Base-by-base conservation (phyloP, 2,888 invertebrate genomes). In the Lycaena phlaeas region DNA sequence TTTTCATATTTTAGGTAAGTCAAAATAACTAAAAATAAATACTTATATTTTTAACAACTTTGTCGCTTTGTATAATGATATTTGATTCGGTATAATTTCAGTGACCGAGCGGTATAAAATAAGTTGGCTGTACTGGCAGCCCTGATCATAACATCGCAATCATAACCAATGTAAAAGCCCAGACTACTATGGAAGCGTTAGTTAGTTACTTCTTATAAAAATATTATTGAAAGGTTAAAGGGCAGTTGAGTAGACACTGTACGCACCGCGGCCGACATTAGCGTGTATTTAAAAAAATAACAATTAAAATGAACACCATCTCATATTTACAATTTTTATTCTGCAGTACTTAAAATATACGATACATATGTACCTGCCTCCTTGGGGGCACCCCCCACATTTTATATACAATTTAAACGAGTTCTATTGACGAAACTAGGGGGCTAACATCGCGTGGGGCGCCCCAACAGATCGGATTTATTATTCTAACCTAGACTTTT, bases 261-360 rank as follows among this genome's bases (percentile, higher is more conserved):
- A 59, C 59, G 50, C 53, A 25, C 28, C 29, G 15, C 42, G 54
- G 54, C 54, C 49, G 45, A 58, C 53, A 61, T 62, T 64, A 64
- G 65, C 61, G 68, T 72, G 72, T 70, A 63, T 70, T 69, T 73
- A 71, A 71, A 79, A 75, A 76, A 77, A 72, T 71, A 77, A 77
- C 66, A 72, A 67, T 77, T 72, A 70, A 67, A 78, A 72, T 73
- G 75, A 76, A 77, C 74, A 76, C 68, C 61, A 65, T 72, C 60
- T 69, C 66, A 64, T 81, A 81, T 81, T 75, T 81, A 81, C 81
- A 79, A 64, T 68, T 64, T 64, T 55, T 48, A 51, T 59, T 52
- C 58, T 51, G 54, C 47, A 46, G 54, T 59, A 58, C 56, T 61
- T 65, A 65, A 65, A 66, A 68, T 71, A 66, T 61, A 68, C 54